Base-by-base conservation (phyloP, 37 sponge, comb jelly and placozoan genomes). In the Spongilla lacustris region DNA sequence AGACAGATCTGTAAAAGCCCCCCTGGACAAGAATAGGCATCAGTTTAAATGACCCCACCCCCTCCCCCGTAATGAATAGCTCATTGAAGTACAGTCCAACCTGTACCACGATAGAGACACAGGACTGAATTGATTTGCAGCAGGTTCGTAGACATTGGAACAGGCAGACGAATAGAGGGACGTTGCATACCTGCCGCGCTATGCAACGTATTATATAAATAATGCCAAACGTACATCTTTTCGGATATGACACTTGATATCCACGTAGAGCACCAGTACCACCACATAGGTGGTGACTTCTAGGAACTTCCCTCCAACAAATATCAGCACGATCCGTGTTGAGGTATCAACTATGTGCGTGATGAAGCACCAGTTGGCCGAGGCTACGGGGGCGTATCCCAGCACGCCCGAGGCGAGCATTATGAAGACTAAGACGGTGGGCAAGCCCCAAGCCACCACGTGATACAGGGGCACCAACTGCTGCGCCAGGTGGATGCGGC, bases 311-410 rank as follows among this genome's bases (percentile, higher is more conserved):
- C 88, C 81, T n/a, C 75, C 88, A 0, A 87, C 21, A 9, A 87
- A 30, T 10, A 85, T 66, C 31, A 73, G 25, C 2, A 68, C 71
- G 22, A 91, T 76, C 13, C 35, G 29, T 8, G 10, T 19, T 4
- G 25, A 3, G 11, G 50, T 67, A 22, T 73, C 73, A 8, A 36
- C 68, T 0, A 25, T 34, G 46, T 66, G 81, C 4, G 38, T 48
- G 1, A 91, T 87, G 66, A 83, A 91, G 36, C 92, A 91, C 92
- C 92, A 91, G 50, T 79, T 76, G 19, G 84, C 83, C 27, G 92
- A 76, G 24, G 73, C 83, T 3, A 73, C 46, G 19, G 82, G 77
- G 58, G 93, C 46, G 68, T 86, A 86, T 28, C 93, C 93, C 41
- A 93, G 68, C 14, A 75, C 23, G 2, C 71, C 36, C 11, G 32